These are phyloP conservation scores for Phoebastria nigripes DNA, from an alignment of 2,797 vertebrate species.

Conservation along the genomic window DNA sequence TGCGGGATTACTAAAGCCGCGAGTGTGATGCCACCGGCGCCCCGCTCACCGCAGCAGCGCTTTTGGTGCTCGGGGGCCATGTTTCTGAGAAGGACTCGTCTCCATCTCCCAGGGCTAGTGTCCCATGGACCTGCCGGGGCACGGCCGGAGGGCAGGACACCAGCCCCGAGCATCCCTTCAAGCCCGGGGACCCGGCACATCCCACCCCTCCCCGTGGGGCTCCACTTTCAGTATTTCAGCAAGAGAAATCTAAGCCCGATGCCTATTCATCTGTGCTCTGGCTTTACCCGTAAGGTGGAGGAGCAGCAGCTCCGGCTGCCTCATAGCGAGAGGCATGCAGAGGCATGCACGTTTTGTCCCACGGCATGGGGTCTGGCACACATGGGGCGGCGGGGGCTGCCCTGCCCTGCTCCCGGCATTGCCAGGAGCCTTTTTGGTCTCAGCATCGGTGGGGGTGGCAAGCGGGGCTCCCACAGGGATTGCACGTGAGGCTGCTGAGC, in stretches of 20 bases:
- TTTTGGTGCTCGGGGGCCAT: rapidly evolving
- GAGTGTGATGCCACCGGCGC: rapidly evolving
- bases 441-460: rapidly evolving
- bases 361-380: rapidly evolving
- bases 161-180: background rate
- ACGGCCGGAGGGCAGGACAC: background rate
- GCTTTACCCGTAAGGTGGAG: background rate
- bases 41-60: rapidly evolving
- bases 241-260: background rate
- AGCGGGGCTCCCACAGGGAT: background rate
- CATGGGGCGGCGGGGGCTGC: background rate
- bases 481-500: rapidly evolving
- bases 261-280: background rate
- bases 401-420: background rate
- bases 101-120: background rate
- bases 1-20: background rate
- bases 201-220: background rate
- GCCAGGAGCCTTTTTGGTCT: background rate
- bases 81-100: background rate
- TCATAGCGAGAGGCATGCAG: background rate
- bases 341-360: rapidly evolving
- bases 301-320: background rate
- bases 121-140: rapidly evolving
- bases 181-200: rapidly evolving
- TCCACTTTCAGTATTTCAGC: background rate